phyloP scores from a whole-genome alignment of 2,888 invertebrate genomes.

The Coelopa pilipes region DNA sequence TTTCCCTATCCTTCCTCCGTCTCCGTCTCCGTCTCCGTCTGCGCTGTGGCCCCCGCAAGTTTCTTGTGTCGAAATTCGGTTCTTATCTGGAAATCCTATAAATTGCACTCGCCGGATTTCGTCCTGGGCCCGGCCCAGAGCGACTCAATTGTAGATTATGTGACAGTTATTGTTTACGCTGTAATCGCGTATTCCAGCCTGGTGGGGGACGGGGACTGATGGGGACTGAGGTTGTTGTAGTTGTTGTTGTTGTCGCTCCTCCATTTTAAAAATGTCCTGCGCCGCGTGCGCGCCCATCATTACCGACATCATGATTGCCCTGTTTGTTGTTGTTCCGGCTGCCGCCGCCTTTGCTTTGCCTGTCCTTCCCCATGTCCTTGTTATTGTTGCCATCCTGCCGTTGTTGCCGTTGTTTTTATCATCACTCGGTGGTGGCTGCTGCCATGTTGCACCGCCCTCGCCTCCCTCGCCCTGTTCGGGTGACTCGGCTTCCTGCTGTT shows the following conservation, averaged over 20 bases:
- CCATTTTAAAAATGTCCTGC: conserved; percentile 11
- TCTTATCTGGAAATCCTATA: conserved; percentile 14
- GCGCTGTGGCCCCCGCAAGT: too few relatives aligned
- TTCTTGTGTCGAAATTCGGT: not conserved
- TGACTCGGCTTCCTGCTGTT: conserved; percentile 36
- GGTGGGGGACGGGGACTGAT: not conserved
- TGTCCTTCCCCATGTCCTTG: too few relatives aligned
- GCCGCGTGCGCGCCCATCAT: conserved; percentile 13
- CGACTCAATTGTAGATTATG: conserved; percentile 63
- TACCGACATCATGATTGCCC: conserved; percentile 40
- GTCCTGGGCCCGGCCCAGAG: not conserved
- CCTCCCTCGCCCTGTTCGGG: not conserved
- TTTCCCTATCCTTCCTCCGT: too few relatives aligned
- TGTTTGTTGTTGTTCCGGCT: conserved; percentile 27
- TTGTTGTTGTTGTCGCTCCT: not conserved
- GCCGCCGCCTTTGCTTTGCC: conserved; percentile 20
- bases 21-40: too few relatives aligned
- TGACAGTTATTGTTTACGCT: conserved; percentile 67
- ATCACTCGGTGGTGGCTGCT: not conserved
- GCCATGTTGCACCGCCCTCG: conserved; percentile 30
- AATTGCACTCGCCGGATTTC: conserved; percentile 13
- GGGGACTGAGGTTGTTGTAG: not conserved
- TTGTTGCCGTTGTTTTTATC: conserved; percentile 18
- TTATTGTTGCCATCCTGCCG: conserved; percentile 23
- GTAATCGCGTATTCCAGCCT: conserved; percentile 51